These are phyloP conservation scores for Xenopus tropicalis DNA, from an alignment of 2,113 vertebrate species.

Conservation along the genomic window DNA sequence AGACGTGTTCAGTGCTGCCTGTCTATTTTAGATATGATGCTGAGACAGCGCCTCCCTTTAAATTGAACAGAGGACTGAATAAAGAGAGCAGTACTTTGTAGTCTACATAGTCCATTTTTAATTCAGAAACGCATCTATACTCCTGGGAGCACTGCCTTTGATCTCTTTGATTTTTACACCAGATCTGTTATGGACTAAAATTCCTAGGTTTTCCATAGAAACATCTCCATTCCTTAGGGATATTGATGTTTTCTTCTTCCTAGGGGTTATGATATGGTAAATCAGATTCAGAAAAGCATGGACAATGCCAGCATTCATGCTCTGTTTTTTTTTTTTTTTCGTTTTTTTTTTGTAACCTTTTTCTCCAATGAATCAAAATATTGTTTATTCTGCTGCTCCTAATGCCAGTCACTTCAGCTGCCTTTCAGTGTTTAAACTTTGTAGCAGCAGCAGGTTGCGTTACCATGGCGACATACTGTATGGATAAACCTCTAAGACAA, in stretches of 20 bases:
- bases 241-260: constrained; percentile 99
- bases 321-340: constrained; percentile 58
- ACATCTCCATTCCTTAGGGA: constrained; percentile 92
- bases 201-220: constrained; percentile 99
- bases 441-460: constrained; percentile 90
- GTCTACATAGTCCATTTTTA: constrained; percentile 88
- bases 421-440: constrained; percentile 82
- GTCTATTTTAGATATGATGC: constrained; percentile 62
- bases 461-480: constrained; percentile 76
- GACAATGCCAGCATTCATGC: constrained; percentile 91
- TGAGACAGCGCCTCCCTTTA: constrained; percentile 66
- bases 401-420: constrained; percentile 78
- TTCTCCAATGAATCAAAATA: constrained; percentile 89
- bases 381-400: constrained; percentile 83
- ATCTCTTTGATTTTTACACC: constrained; percentile 84
- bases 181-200: constrained; percentile 92
- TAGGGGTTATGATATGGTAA: constrained; percentile 99
- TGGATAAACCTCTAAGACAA: constrained; percentile 69
- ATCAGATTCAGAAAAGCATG: constrained; percentile 88
- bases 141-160: constrained; percentile 83
- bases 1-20: constrained; percentile 54
- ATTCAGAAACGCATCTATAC: constrained; percentile 76
- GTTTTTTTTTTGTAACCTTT: constrained; percentile 59
- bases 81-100: constrained; percentile 81
- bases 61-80: constrained; percentile 68